These are phyloP conservation scores for Otis tarda DNA, from an alignment of 2,113 vertebrate species.

Conservation along the genomic window DNA sequence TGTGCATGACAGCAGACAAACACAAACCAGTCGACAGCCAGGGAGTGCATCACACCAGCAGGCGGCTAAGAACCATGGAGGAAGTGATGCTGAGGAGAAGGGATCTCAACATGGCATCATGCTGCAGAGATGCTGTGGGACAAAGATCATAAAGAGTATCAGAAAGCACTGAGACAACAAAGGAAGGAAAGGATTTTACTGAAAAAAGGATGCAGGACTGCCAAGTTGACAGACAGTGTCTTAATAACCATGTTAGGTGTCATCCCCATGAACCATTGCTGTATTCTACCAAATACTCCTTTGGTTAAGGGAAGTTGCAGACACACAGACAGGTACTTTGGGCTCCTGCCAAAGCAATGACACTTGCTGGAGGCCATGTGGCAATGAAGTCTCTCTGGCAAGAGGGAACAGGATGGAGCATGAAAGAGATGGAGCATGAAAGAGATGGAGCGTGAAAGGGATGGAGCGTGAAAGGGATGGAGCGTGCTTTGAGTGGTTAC, in stretches of 20 bases:
- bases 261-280: neutral
- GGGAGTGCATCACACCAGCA: neutral
- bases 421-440: too few species aligned
- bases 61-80: neutral
- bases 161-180: neutral
- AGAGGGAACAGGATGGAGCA: neutral
- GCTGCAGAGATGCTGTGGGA: neutral
- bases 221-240: neutral
- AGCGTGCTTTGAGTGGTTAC: neutral
- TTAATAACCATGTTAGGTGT: neutral
- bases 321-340: neutral
- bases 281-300: neutral
- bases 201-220: neutral
- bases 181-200: neutral
- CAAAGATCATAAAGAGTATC: neutral
- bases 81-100: neutral
- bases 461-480: neutral
- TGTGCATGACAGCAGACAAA: neutral
- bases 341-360: neutral
- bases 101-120: neutral
- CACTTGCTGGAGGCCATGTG: neutral
- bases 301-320: neutral
- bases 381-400: neutral
- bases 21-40: neutral
- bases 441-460: neutral